Conservation (phyloP, 2,888 invertebrate genomes). For the Linnaemya tessellans region DNA sequence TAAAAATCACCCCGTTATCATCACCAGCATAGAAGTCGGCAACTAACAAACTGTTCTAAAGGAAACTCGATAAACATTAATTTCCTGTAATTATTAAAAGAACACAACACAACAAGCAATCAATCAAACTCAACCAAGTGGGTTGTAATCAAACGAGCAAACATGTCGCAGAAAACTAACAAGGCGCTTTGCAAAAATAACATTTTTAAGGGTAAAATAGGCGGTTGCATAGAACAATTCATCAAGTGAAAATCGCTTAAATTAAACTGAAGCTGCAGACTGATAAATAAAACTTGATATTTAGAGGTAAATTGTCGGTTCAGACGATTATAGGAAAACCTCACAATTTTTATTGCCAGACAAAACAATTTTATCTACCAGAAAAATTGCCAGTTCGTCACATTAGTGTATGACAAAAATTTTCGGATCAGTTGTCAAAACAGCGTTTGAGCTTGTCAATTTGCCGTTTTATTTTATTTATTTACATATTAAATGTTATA, state of each 20-base stretch:
- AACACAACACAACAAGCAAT: constrained; percentile 40
- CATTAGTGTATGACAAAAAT: no score
- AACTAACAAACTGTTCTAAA: constrained; percentile 71
- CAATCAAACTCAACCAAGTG: constrained; percentile 10
- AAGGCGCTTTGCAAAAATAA: background rate
- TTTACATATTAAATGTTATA: no score
- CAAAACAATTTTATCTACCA: no score
- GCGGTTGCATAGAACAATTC: background rate
- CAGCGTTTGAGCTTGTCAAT: no score
- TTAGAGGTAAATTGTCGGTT: no score
- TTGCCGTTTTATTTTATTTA: no score
- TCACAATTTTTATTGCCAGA: no score
- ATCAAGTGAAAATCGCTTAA: background rate
- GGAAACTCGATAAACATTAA: constrained; percentile 72
- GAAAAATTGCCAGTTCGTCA: no score
- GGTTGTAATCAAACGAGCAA: constrained; percentile 22
- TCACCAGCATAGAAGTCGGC: constrained; percentile 63
- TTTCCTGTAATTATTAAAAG: constrained; percentile 70
- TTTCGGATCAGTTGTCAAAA: no score
- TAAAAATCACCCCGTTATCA: constrained; percentile 63
- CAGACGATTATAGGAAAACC: no score
- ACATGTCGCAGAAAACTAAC: constrained; percentile 19
- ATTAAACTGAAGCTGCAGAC: no score
- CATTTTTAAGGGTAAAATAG: background rate
- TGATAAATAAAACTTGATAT: no score